phyloP scores from a whole-genome alignment of 2,113 vertebrate genomes.

The Xiphorhynchus elegans region DNA sequence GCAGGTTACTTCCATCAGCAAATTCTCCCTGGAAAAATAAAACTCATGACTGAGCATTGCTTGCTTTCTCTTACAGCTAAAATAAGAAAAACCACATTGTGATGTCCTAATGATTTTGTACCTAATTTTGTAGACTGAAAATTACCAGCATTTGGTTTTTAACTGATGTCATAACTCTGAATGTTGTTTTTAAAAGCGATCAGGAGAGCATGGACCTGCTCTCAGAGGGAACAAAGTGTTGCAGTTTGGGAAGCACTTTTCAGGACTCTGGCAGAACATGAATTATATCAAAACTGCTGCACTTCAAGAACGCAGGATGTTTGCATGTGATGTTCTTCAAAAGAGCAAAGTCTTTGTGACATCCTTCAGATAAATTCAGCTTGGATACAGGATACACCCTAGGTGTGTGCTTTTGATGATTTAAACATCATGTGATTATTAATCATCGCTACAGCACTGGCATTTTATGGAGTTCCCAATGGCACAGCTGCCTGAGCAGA shows the following conservation, averaged over 20 bases:
- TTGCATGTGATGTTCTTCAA: background rate
- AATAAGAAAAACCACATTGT: background rate
- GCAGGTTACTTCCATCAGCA: slow-evolving; percentile 8
- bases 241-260: background rate
- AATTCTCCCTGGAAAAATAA: slow-evolving; percentile 36
- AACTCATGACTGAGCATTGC: background rate
- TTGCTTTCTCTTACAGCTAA: background rate
- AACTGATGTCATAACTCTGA: background rate
- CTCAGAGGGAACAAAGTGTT: background rate
- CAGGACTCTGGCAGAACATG: background rate
- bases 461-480: background rate
- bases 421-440: background rate
- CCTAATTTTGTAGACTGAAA: background rate
- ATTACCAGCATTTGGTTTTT: background rate
- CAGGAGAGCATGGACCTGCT: background rate
- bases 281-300: background rate
- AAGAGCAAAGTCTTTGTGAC: background rate
- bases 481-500: slow-evolving; percentile 25
- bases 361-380: background rate
- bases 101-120: background rate
- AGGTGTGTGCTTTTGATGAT: background rate
- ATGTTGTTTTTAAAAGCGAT: background rate
- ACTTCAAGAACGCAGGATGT: background rate
- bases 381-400: background rate
- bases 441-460: background rate